These are phyloP conservation scores for Craniophora ligustri DNA, from an alignment of 2,888 invertebrate species.

Conservation along the genomic window DNA sequence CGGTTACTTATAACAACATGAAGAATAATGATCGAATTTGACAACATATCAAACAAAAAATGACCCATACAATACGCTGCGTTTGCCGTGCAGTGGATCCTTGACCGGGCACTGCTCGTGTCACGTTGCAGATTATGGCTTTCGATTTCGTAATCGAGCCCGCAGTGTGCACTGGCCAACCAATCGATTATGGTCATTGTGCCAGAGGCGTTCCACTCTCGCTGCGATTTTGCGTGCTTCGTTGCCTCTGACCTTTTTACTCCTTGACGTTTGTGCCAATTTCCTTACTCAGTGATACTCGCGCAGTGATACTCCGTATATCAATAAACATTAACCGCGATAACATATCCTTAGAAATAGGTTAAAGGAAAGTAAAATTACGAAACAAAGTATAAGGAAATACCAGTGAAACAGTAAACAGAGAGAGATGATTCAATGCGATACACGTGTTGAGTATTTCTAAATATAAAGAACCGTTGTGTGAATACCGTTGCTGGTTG, in stretches of 20 bases:
- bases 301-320: conserved; percentile 38
- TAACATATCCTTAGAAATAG: conserved; percentile 35
- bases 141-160: conserved; percentile 77
- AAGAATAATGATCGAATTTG: conserved; percentile 4
- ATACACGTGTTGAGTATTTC: conserved; percentile 77
- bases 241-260: conserved; percentile 63
- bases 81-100: conserved; percentile 60
- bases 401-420: conserved; percentile 69
- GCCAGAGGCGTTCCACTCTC: conserved; percentile 74
- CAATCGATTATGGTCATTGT: conserved; percentile 80
- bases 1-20: conserved; percentile 31
- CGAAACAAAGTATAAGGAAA: conserved; percentile 69
- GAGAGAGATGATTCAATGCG: conserved; percentile 76
- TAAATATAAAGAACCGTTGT: conserved; percentile 84
- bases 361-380: conserved; percentile 67
- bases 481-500: conserved; percentile 74
- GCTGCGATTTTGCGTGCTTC: conserved; percentile 61
- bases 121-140: conserved; percentile 71
- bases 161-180: conserved; percentile 65
- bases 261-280: conserved; percentile 55
- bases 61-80: conserved; percentile 24
- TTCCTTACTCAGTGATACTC: conserved; percentile 56
- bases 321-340: conserved; percentile 12
- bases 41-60: conserved; percentile 2
- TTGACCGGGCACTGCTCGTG: conserved; percentile 74